phyloP scores from a whole-genome alignment of 2,888 invertebrate species.

The Limnephilus marmoratus region DNA sequence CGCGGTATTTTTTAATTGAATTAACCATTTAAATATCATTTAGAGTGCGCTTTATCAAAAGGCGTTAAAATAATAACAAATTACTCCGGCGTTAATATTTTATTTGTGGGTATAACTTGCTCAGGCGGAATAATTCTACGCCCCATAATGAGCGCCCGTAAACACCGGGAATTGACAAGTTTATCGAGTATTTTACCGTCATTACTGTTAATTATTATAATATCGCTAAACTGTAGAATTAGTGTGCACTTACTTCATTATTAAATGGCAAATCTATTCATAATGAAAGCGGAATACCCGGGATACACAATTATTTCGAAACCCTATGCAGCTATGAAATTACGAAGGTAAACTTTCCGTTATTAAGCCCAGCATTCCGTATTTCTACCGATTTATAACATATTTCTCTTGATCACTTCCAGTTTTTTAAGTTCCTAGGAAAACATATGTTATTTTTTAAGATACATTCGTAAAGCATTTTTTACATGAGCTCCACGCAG shows the following conservation, averaged over 20 bases:
- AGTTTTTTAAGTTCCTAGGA: too few species aligned
- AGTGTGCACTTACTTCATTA: not conserved
- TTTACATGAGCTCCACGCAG: too few species aligned
- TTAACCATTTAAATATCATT: constrained; percentile 51
- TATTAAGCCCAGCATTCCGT: not conserved
- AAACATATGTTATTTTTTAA: too few species aligned
- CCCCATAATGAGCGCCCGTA: not conserved
- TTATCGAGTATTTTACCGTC: not conserved
- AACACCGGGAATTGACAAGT: constrained; percentile 13
- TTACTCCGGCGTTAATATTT: not conserved
- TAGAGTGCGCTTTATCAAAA: constrained; percentile 55
- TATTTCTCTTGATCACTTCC: too few species aligned
- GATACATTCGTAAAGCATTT: too few species aligned
- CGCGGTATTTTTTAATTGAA: constrained; percentile 40
- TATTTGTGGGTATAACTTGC: constrained; percentile 3
- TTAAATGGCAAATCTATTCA: not conserved
- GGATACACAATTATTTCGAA: not conserved
- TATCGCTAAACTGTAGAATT: not conserved
- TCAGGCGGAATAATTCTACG: constrained; percentile 5
- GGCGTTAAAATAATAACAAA: constrained; percentile 58
- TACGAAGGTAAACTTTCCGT: not conserved
- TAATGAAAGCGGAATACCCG: not conserved
- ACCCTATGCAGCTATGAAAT: not conserved
- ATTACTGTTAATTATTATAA: not conserved
- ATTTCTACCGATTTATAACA: too few species aligned